Conservation (phyloP, 2,113 vertebrate species). For the Epinephelus lanceolatus region DNA sequence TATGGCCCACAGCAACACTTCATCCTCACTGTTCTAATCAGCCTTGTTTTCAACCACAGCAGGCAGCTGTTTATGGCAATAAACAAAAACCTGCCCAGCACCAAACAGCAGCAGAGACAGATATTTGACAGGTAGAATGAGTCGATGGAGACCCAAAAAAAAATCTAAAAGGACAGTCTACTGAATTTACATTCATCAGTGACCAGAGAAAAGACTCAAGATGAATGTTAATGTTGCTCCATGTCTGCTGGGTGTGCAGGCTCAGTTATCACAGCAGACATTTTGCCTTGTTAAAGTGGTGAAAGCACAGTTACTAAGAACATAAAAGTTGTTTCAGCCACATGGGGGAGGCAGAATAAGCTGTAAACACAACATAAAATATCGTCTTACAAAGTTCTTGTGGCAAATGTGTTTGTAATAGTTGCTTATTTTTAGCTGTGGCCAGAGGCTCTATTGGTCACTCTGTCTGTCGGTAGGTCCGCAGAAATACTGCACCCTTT, state of each 20-base stretch:
- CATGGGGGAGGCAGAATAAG: neutral
- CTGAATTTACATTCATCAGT: too few species aligned
- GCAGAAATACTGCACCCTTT: too few species aligned
- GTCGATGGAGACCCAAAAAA: neutral
- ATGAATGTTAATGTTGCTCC: neutral
- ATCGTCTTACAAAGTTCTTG: neutral
- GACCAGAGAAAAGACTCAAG: too few species aligned
- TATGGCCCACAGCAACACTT: neutral
- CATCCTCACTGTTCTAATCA: constrained; percentile 4
- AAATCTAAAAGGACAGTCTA: neutral
- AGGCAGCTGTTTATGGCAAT: neutral
- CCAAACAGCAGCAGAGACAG: neutral
- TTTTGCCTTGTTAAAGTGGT: neutral
- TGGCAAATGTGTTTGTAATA: too few species aligned
- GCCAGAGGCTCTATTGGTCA: too few species aligned
- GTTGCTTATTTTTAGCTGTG: too few species aligned
- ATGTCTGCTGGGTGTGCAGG: neutral
- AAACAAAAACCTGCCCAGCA: neutral
- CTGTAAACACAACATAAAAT: neutral
- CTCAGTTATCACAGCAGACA: neutral
- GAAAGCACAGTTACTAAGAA: neutral
- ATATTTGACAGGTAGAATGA: neutral
- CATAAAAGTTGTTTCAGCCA: neutral
- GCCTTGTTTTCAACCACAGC: neutral
- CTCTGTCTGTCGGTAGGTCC: too few species aligned